phyloP scores from a whole-genome alignment of 2,888 invertebrate genomes.

The Eupithecia centaureata region DNA sequence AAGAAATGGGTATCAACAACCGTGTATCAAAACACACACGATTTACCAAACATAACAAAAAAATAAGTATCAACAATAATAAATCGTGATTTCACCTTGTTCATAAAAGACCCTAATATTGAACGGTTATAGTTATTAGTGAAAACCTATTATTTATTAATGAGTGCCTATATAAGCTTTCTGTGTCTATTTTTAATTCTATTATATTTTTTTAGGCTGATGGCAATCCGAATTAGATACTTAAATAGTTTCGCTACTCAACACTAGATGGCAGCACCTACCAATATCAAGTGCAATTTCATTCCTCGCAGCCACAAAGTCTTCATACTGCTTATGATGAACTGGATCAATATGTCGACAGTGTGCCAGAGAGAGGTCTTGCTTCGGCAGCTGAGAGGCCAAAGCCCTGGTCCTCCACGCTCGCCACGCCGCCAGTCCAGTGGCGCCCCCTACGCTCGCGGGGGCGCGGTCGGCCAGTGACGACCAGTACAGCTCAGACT shows the following conservation, averaged over 20 bases:
- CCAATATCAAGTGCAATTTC: constrained; percentile 98
- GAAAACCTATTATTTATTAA: too few species aligned
- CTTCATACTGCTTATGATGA: constrained; percentile 93
- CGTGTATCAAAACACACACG: too few species aligned
- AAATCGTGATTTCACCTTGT: too few species aligned
- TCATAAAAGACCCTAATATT: too few species aligned
- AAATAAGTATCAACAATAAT: too few species aligned
- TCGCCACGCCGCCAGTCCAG: constrained; percentile 73
- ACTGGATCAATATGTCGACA: constrained; percentile 93
- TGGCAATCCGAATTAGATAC: constrained; percentile 24
- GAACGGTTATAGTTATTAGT: too few species aligned
- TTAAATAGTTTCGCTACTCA: constrained; percentile 43
- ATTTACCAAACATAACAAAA: too few species aligned
- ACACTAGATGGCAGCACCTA: constrained; percentile 63
- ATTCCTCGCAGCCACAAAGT: constrained; percentile 97
- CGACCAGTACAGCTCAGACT: constrained; percentile 97
- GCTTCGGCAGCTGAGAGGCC: constrained; percentile 95
- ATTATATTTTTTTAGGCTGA: too few species aligned
- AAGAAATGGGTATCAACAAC: constrained; percentile 16
- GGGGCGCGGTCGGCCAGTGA: constrained; percentile 89
- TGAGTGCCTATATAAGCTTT: too few species aligned
- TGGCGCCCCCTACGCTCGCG: constrained; percentile 68
- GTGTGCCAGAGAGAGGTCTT: constrained; percentile 95
- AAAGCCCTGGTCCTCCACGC: constrained; percentile 83
- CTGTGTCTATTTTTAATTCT: too few species aligned